Conservation (phyloP, 2,888 invertebrate genomes). For the Trissolcus brochymenae region DNA sequence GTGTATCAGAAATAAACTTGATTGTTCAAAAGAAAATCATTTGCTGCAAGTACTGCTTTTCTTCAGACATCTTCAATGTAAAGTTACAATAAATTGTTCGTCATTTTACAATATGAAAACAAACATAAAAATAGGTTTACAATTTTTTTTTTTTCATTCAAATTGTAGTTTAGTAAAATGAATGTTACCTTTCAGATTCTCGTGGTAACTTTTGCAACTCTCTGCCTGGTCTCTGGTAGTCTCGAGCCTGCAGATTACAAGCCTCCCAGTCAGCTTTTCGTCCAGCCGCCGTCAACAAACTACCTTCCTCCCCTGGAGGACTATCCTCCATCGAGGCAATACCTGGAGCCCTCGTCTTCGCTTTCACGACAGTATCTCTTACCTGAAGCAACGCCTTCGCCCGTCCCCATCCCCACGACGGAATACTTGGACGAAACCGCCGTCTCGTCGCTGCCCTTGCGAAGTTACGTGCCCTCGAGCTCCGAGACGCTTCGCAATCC, state of each 20-base stretch:
- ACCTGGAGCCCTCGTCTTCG: constrained; percentile 40
- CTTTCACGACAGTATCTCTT: constrained; percentile 22
- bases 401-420: constrained; percentile 31
- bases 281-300: constrained; percentile 29
- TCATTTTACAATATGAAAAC: too few relatives aligned
- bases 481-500: background rate
- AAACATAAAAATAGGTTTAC: too few relatives aligned
- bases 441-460: constrained; percentile 56
- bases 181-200: constrained; percentile 40
- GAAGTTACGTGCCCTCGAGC: constrained; percentile 29
- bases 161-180: too few relatives aligned
- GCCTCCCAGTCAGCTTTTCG: constrained; percentile 60
- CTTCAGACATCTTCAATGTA: too few relatives aligned
- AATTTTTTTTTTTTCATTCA: too few relatives aligned
- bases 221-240: constrained; percentile 61
- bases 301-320: constrained; percentile 42
- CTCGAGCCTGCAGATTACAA: constrained; percentile 67
- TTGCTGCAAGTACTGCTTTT: background rate
- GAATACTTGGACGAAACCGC: constrained; percentile 54
- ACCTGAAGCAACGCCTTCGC: constrained; percentile 25
- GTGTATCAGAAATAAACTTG: too few relatives aligned
- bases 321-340: constrained; percentile 42
- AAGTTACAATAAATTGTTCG: too few relatives aligned
- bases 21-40: background rate
- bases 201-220: constrained; percentile 59